These are phyloP conservation scores for Cataglyphis rosenhaueri DNA, from an alignment of 2,888 invertebrate species.

Conservation along the genomic window DNA sequence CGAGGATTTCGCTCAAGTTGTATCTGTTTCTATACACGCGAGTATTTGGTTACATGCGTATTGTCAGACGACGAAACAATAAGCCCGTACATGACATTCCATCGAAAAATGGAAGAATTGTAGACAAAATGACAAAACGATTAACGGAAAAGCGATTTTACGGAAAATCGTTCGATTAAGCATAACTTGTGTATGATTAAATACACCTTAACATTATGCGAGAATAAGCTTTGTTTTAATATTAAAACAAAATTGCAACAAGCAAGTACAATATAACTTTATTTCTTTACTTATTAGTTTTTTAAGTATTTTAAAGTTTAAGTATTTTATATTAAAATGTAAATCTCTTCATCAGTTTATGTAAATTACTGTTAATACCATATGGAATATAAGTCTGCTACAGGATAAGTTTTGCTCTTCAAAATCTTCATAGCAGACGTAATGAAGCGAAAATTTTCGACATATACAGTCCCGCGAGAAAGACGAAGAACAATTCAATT, in stretches of 20 bases:
- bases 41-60: conserved; percentile 37
- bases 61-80: conserved; percentile 18
- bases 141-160: background rate
- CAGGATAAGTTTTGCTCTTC: background rate
- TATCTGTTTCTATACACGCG: conserved; percentile 37
- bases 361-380: background rate
- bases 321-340: background rate
- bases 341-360: conserved; percentile 1
- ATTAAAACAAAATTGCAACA: background rate
- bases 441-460: conserved; percentile 41
- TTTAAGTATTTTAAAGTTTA: background rate
- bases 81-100: conserved; percentile 3
- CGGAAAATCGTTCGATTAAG: background rate
- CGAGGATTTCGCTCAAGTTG: conserved; percentile 38
- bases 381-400: background rate
- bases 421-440: conserved; percentile 13
- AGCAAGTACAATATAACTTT: background rate
- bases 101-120: conserved; percentile 16
- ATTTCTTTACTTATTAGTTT: background rate
- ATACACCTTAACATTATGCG: background rate
- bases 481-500: conserved; percentile 42
- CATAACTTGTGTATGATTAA: background rate
- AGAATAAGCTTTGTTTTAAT: background rate
- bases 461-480: background rate
- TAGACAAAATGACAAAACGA: background rate